Evolutionary conservation across 2,888 invertebrate species (phyloP).

Genomic region (Andrena camellia): DNA sequence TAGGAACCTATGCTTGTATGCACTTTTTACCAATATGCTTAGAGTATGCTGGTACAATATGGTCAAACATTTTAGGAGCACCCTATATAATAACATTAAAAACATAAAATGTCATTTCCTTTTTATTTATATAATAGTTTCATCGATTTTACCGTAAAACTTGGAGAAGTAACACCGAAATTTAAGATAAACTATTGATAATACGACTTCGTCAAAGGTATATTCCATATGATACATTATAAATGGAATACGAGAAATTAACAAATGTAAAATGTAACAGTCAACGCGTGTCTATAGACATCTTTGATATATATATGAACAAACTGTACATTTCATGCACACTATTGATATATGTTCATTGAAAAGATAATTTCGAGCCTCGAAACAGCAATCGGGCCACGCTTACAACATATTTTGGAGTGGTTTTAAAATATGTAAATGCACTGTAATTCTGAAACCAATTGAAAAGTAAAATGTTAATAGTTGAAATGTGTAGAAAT

Average conservation of each 20-base stretch:
- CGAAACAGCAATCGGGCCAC: constrained; percentile 39
- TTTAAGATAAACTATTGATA: too few relatives aligned
- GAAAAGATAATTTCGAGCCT: background rate
- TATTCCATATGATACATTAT: background rate
- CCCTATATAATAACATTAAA: too few relatives aligned
- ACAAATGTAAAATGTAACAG: constrained; percentile 33
- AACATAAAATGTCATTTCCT: too few relatives aligned
- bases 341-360: background rate
- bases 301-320: constrained; percentile 16
- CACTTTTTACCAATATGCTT: too few relatives aligned
- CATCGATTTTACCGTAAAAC: too few relatives aligned
- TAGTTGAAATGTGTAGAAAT: background rate
- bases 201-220: too few relatives aligned
- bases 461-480: constrained; percentile 20
- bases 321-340: constrained; percentile 16
- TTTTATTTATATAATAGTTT: too few relatives aligned
- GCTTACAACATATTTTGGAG: background rate
- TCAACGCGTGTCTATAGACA: constrained; percentile 54
- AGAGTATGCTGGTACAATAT: too few relatives aligned
- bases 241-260: constrained; percentile 7
- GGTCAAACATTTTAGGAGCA: too few relatives aligned
- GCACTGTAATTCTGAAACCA: constrained; percentile 16
- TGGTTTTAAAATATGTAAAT: background rate
- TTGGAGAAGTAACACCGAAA: too few relatives aligned
- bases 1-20: too few relatives aligned